Base-by-base conservation (phyloP, 2,797 vertebrate species). In the Urophycis tenuis region DNA sequence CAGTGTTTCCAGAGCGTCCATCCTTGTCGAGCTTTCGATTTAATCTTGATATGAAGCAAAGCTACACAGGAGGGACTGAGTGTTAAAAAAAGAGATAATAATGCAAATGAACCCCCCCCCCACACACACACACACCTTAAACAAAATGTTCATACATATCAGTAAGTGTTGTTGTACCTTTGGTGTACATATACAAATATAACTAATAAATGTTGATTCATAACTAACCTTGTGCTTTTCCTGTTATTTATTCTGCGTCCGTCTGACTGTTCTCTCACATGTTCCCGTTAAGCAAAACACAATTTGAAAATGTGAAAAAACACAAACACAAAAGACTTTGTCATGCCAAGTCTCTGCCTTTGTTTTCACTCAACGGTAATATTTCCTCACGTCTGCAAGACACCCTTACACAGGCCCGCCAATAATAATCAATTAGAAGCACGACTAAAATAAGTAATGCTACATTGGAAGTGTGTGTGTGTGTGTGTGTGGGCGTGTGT, bases 201-300 rank as follows among this genome's bases (percentile, higher is more conserved):
- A 93, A 94, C 93, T 94, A 99, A 99, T 99, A 99, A 99, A 99
- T 95, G 95, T 96, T 92, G 87, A 95, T 96, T 97, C 94, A 93
- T 95, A 94, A 96, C 95, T 94, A 94, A 93, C 86, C 82, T 22
- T 30, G 83, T 41, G 79, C 5, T 83, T 76, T 81, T 72, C 74
- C 73, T 76, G 71, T 53, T 77, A 72, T 74, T 76, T 69, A 32
- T 70, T 70, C n/a, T 69, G 64, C 30, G 29, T 69, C 12, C 12
- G 10, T 29, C 14, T 22, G 53, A 60, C 53, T 9, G 6, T 6
- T 25, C 22, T 5, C 45, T 60, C n/a, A 10, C 53, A 25, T 9
- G 14, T 14, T 41, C 39, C 39, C 39, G 14, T 15, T 12, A 41
- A 41, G 14, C 12, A 41, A 3, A 41, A 41, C 39, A 41, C 39